Percentiles rank a stretch among this genome's conserved stretches.
Evolutionary conservation across 2,113 vertebrate species (phyloP).

Genomic region (Indicator indicator): DNA sequence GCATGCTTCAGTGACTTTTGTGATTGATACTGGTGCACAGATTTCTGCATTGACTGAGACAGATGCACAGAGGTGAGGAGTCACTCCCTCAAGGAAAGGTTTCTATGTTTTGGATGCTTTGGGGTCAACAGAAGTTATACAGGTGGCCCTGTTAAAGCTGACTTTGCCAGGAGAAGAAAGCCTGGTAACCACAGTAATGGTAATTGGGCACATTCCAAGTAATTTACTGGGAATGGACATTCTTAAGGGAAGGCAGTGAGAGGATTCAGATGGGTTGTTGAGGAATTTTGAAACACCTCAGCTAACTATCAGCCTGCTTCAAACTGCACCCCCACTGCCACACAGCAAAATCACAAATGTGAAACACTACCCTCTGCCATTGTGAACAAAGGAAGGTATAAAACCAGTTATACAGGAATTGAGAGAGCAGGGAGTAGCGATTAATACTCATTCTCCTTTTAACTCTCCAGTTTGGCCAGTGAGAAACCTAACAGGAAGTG

Average conservation of each 20-base stretch:
- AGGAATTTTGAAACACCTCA: not conserved
- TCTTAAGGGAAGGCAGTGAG: not conserved
- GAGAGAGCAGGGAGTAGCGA: not conserved
- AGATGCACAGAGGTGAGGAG: not conserved
- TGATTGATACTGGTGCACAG: not conserved
- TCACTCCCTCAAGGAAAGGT: not conserved
- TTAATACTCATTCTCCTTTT: not conserved
- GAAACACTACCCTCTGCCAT: not conserved
- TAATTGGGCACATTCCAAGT: not conserved
- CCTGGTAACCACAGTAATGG: not conserved
- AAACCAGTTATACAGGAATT: not conserved
- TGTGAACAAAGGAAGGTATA: not conserved
- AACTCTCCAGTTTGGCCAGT: not conserved
- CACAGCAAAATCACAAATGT: not conserved
- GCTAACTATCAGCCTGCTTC: not conserved
- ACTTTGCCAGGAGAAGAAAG: not conserved
- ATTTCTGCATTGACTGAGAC: not conserved
- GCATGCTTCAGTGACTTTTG: not conserved
- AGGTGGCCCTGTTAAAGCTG: too few species aligned
- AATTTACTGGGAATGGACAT: not conserved
- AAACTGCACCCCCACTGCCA: not conserved
- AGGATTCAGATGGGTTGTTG: not conserved
- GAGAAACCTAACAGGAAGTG: not conserved
- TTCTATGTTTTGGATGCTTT: not conserved
- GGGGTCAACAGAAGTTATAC: not conserved